Conservation (phyloP, 2,113 vertebrate species). For the Pollachius pollachius region DNA sequence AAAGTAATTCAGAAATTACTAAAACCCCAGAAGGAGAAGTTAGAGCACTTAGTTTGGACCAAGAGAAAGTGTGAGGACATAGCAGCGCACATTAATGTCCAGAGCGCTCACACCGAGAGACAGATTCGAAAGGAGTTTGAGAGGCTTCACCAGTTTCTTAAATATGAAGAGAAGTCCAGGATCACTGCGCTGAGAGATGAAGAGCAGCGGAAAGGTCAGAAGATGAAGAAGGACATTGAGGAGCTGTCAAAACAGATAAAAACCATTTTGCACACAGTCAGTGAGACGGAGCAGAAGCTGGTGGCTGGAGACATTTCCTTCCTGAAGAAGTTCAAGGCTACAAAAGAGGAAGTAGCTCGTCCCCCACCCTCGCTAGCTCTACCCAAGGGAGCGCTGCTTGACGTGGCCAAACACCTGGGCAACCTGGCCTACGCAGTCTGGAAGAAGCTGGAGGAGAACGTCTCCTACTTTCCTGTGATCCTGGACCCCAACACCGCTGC, state of each 20-base stretch:
- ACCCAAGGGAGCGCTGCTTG: not conserved
- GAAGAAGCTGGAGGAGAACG: too few relatives aligned
- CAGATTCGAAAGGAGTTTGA: not conserved
- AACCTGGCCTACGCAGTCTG: not conserved
- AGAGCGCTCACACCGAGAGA: not conserved
- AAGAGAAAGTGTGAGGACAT: not conserved
- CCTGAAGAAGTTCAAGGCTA: not conserved
- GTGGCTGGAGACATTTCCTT: not conserved
- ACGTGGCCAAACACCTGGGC: not conserved
- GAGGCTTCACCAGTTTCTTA: not conserved
- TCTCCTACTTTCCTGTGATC: too few relatives aligned
- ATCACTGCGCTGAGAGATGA: not conserved
- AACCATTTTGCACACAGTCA: not conserved
- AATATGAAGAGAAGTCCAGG: not conserved
- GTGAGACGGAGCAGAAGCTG: not conserved
- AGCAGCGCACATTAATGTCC: not conserved
- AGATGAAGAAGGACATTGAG: not conserved
- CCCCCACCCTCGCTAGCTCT: not conserved
- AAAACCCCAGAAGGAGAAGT: not conserved
- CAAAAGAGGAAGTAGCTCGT: not conserved
- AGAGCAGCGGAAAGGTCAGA: not conserved
- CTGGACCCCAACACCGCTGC: too few relatives aligned
- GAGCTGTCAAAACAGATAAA: not conserved
- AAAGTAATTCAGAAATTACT: not conserved
- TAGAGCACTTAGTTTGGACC: not conserved